Base-by-base conservation (phyloP, 2,113 vertebrate species). In the Ictalurus punctatus region DNA sequence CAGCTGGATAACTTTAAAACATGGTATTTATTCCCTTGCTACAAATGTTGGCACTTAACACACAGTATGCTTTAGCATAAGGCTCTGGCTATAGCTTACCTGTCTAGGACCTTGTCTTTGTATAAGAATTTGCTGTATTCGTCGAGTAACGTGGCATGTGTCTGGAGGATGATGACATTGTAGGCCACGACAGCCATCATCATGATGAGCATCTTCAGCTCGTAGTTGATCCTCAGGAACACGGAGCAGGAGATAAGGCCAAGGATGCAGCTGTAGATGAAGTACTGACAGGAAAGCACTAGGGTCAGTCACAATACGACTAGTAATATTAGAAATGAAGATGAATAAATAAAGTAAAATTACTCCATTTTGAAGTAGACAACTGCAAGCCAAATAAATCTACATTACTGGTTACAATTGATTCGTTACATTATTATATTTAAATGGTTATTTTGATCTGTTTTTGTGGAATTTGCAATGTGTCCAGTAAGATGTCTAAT, bases 151-250 rank as follows among this genome's bases (percentile, higher is more conserved):
- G 95, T 91, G 21, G 97, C 96, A 0, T 99, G 98, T 5, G 97
- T 99, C 92, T 99, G 97, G 9, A 99, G 97, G 82, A 99, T 96
- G 92, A 99, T 97, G 92, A 96, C 89, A 87, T 98, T 99, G 95
- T 99, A 99, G 90, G 94, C 95, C 93, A 98, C 97, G 78, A 99
- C 85, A 0, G 98, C 98, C 69, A 95, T 95, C 93, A 97, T 91
- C 98, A 99, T 99, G 93, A 98, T 97, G 86, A 98, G 78, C 98
- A 99, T 98, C 93, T 99, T 99, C 93, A 99, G 92, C 93, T 99
- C 98, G 0, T 99, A 99, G 93, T 99, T 98, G 94, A 99, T 97
- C 88, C 98, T 96, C 94, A 99, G 96, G 93, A 99, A 99, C 89
- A 99, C 98, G 0, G 98, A 99, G 92, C 98, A 99, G 87, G 98